Evolutionary conservation across 2,113 vertebrate genomes (phyloP).

Genomic region (Cyanocitta stelleri): DNA sequence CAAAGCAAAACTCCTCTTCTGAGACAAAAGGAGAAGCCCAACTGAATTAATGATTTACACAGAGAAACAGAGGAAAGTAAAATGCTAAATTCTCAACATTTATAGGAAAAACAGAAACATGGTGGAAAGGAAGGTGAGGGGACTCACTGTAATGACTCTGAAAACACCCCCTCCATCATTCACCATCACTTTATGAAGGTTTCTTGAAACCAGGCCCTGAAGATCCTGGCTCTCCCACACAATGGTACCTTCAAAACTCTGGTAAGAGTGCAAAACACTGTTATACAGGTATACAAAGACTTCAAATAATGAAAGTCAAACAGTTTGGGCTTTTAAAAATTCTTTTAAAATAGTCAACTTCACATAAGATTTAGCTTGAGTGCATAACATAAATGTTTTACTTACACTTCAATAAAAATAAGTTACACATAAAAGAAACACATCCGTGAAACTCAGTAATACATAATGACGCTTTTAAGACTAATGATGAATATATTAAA

Average conservation of each 20-base stretch:
- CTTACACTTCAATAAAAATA: background rate
- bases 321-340: background rate
- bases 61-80: background rate
- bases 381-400: background rate
- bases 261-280: conserved; percentile 9
- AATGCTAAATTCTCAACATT: background rate
- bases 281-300: background rate
- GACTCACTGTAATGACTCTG: conserved; percentile 82
- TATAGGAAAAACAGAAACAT: background rate
- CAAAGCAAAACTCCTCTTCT: background rate
- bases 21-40: background rate
- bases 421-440: background rate
- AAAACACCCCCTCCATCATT: conserved; percentile 91
- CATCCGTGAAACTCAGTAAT: background rate
- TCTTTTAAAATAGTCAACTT: background rate
- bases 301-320: background rate
- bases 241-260: conserved; percentile 97
- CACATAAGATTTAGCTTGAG: background rate
- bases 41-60: background rate
- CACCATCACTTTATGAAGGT: conserved; percentile 79
- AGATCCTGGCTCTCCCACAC: conserved; percentile 91
- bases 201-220: conserved; percentile 79
- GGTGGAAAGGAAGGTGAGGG: background rate
- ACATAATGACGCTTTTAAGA: background rate
- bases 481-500: background rate